Evolutionary conservation across 2,888 invertebrate genomes (phyloP), one percentile per base, ranked within the genome.

Genomic region (Cephus nigrinus): DNA sequence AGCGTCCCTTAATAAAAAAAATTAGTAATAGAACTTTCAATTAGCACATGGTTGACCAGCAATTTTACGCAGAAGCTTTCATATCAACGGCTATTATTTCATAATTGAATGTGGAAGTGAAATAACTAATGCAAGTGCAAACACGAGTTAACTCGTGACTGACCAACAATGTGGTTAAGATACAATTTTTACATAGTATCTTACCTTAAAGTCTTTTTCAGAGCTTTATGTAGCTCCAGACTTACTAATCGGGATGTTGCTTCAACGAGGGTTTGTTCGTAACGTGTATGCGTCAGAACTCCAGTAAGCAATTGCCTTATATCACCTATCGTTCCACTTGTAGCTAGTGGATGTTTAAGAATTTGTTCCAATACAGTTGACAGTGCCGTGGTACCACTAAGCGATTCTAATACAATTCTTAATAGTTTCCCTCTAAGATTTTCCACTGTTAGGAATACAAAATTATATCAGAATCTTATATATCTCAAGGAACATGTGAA

Each of bases 241-340:
- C 95, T 94, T 71, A 96, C 92, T 71, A 95, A 92, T 81, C 94
- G 94, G 73, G 95, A 94, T 4, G 95, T 95, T 0, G 95, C 94
- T 83, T 94, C 93, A 83, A 96, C 93, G 85, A 96, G 93, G 74
- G 95, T 93, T 87, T 95, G 94, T 89, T 97, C 96, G 87, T 96
- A 96, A 68, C 94, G 93, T 80, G 96, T 96, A 85, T 96, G 96
- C 31, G 95, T 94, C 81, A 97, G 92, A 93, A 97, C 96, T 76
- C 94, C 95, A 91, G 93, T 92, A 68, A 94, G 86, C 69, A 94
- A 91, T 82, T 92, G 93, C 84, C 93, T 93, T 80, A 94, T 93
- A 88, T 95, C 94, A 33, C 95, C 94, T 86, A 94, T 94, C 81
- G 93, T 94, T 34, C 93, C 93, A 81, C 93, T 92, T 79, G 93